phyloP scores from a whole-genome alignment of 2,797 vertebrate species.

The Amphiprion clarkii region DNA sequence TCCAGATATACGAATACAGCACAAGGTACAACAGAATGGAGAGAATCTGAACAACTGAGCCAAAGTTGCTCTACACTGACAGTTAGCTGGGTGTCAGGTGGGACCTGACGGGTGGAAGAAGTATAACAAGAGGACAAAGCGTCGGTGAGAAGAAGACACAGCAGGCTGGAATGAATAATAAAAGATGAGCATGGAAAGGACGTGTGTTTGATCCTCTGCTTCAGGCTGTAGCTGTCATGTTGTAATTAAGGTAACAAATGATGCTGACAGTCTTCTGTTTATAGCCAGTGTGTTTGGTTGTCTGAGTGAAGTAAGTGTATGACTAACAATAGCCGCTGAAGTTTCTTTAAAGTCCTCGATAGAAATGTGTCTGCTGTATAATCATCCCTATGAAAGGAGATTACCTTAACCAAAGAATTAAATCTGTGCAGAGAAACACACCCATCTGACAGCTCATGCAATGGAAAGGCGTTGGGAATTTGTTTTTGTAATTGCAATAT shows the following conservation, averaged over 20 bases:
- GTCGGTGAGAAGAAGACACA: conserved; percentile 33
- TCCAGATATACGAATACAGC: conserved; percentile 15
- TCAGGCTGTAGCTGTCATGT: conserved; percentile 64
- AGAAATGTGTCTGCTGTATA: conserved; percentile 30
- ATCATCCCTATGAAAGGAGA: conserved; percentile 39
- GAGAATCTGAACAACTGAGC: not conserved
- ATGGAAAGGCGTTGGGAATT: conserved; percentile 1
- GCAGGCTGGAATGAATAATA: conserved; percentile 64
- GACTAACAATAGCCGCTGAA: conserved; percentile 15
- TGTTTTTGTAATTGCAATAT: not conserved
- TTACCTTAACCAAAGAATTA: conserved; percentile 45
- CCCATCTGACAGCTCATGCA: conserved; percentile 20
- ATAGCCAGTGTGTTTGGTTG: conserved; percentile 40
- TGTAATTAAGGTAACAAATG: conserved; percentile 71
- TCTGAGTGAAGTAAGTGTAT: conserved; percentile 40
- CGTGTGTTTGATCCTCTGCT: conserved; percentile 67
- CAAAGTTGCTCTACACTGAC: conserved; percentile 48
- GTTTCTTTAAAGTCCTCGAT: conserved; percentile 25
- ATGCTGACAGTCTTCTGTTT: conserved; percentile 50
- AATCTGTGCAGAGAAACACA: conserved; percentile 26
- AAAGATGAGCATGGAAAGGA: conserved; percentile 59
- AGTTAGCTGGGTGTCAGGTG: conserved; percentile 55
- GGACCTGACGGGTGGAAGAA: conserved; percentile 40
- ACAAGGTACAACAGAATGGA: conserved; percentile 32
- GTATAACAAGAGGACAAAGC: conserved; percentile 40